These are phyloP conservation scores for Anisognathus igniventris DNA, from an alignment of 2,797 vertebrate species.

Conservation along the genomic window DNA sequence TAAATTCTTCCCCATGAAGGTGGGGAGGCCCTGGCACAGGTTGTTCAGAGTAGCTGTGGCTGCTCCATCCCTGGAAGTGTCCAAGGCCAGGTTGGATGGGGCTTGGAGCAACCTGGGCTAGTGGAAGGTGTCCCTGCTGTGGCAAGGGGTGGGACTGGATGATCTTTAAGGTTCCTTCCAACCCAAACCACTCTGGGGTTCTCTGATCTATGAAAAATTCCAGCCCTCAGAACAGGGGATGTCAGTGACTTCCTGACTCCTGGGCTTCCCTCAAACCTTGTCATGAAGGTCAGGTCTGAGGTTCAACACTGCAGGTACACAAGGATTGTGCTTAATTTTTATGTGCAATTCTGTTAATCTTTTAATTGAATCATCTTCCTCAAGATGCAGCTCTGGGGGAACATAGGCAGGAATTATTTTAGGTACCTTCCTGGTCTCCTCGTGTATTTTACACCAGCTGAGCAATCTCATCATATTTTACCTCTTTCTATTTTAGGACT, in stretches of 20 bases:
- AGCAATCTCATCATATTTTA: not conserved
- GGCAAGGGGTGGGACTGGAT: not conserved
- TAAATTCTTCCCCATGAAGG: not conserved
- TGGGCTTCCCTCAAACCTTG: not conserved
- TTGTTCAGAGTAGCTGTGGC: not conserved
- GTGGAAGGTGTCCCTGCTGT: not conserved
- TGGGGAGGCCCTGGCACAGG: not conserved
- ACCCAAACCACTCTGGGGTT: not conserved
- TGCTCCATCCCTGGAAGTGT: not conserved
- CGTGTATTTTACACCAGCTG: not conserved
- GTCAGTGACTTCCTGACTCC: not conserved
- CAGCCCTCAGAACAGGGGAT: not conserved
- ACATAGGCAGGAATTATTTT: not conserved
- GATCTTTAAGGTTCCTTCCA: not conserved
- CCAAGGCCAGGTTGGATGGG: accelerated
- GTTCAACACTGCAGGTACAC: not conserved
- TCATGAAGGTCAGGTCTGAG: not conserved
- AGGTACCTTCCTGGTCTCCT: not conserved
- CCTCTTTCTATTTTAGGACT: not conserved
- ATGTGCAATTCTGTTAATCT: not conserved
- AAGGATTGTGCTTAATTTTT: not conserved
- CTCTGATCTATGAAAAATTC: not conserved
- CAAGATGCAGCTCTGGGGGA: not conserved
- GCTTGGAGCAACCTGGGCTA: accelerated
- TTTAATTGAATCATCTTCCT: not conserved